Conservation (phyloP, 2,113 vertebrate genomes). For the Paracanthobrama guichenoti region DNA sequence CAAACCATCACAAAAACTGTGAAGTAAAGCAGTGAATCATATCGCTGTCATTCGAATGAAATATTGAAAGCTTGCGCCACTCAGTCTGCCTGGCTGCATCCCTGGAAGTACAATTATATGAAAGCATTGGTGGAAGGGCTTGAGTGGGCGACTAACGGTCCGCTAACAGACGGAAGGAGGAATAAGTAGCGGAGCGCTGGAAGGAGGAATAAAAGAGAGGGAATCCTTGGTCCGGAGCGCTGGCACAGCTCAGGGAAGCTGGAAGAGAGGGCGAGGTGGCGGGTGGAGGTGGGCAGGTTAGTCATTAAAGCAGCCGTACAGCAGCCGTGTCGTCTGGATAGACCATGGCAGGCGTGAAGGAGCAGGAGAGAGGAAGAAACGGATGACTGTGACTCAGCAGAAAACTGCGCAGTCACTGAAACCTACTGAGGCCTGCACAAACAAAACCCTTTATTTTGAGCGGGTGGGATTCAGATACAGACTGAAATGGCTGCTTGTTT, state of each 20-base stretch:
- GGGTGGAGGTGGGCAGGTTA: conserved; percentile 45
- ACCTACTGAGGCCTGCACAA: background rate
- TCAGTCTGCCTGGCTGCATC: conserved; percentile 40
- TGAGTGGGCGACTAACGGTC: conserved; percentile 39
- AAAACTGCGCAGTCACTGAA: background rate
- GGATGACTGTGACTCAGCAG: conserved; percentile 60
- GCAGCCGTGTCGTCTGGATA: conserved; percentile 65
- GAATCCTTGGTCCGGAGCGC: background rate
- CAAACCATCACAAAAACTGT: background rate
- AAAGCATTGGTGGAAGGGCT: conserved; percentile 21
- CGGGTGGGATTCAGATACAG: background rate
- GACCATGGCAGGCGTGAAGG: conserved; percentile 51
- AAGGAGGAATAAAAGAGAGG: background rate
- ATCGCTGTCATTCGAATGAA: conserved; percentile 18
- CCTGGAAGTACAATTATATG: conserved; percentile 48
- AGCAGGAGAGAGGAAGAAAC: conserved; percentile 49
- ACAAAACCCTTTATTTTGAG: conserved; percentile 38
- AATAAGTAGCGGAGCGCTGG: conserved; percentile 5
- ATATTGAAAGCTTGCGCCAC: conserved; percentile 29
- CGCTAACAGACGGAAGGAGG: conserved; percentile 54
- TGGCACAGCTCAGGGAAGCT: background rate
- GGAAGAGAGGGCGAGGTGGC: background rate
- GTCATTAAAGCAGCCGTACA: conserved; percentile 64
- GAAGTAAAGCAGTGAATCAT: conserved; percentile 23
- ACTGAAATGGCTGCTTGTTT: background rate